Evolutionary conservation across 2,113 vertebrate species (phyloP).

Genomic region (Dipodomys ordii): DNA sequence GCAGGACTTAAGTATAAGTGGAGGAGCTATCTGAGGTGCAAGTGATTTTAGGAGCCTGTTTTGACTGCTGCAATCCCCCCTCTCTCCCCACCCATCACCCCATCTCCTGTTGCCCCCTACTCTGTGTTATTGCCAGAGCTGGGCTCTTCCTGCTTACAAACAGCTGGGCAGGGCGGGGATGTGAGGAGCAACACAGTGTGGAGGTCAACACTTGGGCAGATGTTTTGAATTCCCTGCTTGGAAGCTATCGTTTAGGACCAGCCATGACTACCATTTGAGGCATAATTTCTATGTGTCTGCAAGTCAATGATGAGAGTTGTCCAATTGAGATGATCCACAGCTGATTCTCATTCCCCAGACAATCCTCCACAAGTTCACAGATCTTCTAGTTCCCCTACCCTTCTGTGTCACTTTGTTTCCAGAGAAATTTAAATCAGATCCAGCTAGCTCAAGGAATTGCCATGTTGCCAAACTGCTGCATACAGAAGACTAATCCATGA

Average conservation of each 20-base stretch:
- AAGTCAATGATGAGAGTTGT: background rate
- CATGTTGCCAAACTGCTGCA: background rate
- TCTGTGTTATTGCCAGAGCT: slow-evolving; percentile 8
- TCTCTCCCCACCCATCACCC: background rate
- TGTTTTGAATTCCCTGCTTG: slow-evolving; percentile 65
- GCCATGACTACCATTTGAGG: background rate
- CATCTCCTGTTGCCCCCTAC: background rate
- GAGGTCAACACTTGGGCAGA: slow-evolving; percentile 70
- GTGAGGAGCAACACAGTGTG: background rate
- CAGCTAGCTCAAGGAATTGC: background rate
- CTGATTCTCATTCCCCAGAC: background rate
- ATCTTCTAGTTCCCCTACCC: no score
- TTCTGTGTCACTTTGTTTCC: background rate
- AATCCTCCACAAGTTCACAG: background rate
- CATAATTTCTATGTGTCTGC: slow-evolving; percentile 41
- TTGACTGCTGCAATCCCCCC: background rate
- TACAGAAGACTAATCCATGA: background rate
- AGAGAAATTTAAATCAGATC: background rate
- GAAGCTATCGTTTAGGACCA: slow-evolving; percentile 43
- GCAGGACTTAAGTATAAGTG: background rate
- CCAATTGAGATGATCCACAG: background rate
- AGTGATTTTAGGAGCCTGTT: background rate
- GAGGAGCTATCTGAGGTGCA: background rate
- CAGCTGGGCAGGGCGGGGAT: slow-evolving; percentile 69
- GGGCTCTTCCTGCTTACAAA: background rate